A percentile compares a stretch with the other conserved stretches of the same genome.
These are phyloP conservation scores for Netelia fuscicornis DNA, from an alignment of 2,888 invertebrate genomes.

Conservation along the genomic window DNA sequence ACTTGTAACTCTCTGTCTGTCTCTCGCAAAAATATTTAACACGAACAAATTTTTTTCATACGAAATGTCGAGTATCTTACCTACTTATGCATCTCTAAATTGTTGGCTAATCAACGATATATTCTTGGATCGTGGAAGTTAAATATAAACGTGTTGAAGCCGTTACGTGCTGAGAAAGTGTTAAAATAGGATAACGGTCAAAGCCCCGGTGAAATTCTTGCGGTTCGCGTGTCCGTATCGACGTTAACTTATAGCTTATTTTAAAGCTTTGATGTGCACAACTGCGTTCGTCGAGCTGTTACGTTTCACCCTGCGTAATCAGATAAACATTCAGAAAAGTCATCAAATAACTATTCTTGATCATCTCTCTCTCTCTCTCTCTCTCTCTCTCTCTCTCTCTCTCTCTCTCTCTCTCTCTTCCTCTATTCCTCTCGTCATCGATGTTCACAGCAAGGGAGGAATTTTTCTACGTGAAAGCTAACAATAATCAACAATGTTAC, in stretches of 20 bases:
- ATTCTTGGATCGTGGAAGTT: constrained; percentile 25
- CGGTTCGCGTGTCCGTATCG: background rate
- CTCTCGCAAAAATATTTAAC: constrained; percentile 23
- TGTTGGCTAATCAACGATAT: constrained; percentile 33
- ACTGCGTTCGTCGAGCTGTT: constrained; percentile 31
- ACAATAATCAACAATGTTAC: too few species aligned
- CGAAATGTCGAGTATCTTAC: background rate
- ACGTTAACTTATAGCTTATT: background rate
- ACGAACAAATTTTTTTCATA: constrained; percentile 12
- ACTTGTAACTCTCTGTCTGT: background rate
- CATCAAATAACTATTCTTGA: too few species aligned
- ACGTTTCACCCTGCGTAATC: constrained; percentile 24
- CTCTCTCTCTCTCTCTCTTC: too few species aligned
- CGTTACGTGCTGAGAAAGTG: background rate
- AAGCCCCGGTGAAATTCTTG: constrained; percentile 38
- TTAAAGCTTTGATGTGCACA: background rate
- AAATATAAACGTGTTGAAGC: background rate
- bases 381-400: too few species aligned
- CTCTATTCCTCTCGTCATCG: too few species aligned
- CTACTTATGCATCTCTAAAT: constrained; percentile 1
- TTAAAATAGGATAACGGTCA: constrained; percentile 40
- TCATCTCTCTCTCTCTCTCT: too few species aligned
- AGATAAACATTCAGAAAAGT: constrained; percentile 26
- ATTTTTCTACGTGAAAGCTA: too few species aligned
- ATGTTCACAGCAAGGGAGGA: too few species aligned